Evolutionary conservation across 2,797 vertebrate genomes (phyloP), one percentile per base, ranked within the genome.

Genomic region (Acomys russatus): DNA sequence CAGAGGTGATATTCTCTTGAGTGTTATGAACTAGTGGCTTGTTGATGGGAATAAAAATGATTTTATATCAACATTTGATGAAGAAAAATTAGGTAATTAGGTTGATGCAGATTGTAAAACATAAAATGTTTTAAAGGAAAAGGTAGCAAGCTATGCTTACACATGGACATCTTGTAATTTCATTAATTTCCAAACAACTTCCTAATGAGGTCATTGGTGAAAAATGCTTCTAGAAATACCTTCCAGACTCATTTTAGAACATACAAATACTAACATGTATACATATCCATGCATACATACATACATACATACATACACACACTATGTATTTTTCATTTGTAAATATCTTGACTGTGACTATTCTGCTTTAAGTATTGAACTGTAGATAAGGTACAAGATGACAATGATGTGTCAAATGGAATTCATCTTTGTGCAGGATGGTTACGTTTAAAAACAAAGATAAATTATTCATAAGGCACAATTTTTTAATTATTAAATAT

Each of bases 81-180:
- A 90, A 90, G 44, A 64, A 88, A 91, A 93, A 71, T 82, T 88
- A 93, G 33, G 4, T 90, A 93, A 66, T 79, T 88, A 90, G 33
- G 9, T 92, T 92, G 77, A 61, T 95, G 59, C 3, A 61, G 56
- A 7, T 77, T 92, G 22, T 38, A 4, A 94, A 82, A 91, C 22
- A 84, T 82, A 80, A 92, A 79, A 83, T 88, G 94, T 30, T 87
- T 84, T 23, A 80, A 49, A 84, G 35, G 33, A 86, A 96, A 95
- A 80, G 51, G 33, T 87, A 82, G 17, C 56, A 90, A 80, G 38
- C 49, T 71, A 14, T 66, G 71, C 95, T 84, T 83, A 18, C 15
- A 79, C 7, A 30, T 59, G 77, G 49, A 64, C 17, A 77, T 33
- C 10, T 73, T 33, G 35, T 85, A 18, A 73, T 88, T 95, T 71